Conservation (phyloP, 2,888 invertebrate genomes). For the Pardosa pseudoannulata region DNA sequence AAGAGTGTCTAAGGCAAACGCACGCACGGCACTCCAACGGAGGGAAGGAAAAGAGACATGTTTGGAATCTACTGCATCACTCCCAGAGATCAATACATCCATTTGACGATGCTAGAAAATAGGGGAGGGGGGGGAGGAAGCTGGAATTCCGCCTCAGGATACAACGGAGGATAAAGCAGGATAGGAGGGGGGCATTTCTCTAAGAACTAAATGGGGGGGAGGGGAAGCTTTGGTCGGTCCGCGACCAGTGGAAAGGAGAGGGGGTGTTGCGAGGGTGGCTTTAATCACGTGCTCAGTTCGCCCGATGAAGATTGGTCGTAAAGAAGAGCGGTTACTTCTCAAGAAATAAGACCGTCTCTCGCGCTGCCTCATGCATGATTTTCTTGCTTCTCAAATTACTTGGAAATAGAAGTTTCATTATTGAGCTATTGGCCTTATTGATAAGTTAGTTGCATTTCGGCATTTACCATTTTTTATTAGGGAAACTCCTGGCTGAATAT, state of each 20-base stretch:
- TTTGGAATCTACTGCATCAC: slow-evolving; percentile 52
- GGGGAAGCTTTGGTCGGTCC: slow-evolving; percentile 57
- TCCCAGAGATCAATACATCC: slow-evolving; percentile 65
- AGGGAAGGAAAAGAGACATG: slow-evolving; percentile 55
- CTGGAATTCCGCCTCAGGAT: slow-evolving; percentile 50
- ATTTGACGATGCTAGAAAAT: slow-evolving; percentile 43
- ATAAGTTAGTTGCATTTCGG: not conserved
- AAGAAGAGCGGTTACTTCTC: slow-evolving; percentile 46
- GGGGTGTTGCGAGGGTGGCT: slow-evolving; percentile 32
- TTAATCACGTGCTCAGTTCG: slow-evolving; percentile 66
- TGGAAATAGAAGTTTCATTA: slow-evolving; percentile 29
- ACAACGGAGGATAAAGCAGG: not conserved
- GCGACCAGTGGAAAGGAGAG: slow-evolving; percentile 46
- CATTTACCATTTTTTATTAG: not conserved
- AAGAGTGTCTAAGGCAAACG: slow-evolving; percentile 55
- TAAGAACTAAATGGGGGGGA: slow-evolving; percentile 13
- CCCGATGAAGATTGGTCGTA: slow-evolving; percentile 64
- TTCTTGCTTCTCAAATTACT: slow-evolving; percentile 69
- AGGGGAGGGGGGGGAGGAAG: slow-evolving; percentile 55
- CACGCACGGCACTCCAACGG: slow-evolving; percentile 4
- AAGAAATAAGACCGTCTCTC: slow-evolving; percentile 24
- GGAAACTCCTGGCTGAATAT: too few species aligned
- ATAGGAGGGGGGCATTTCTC: slow-evolving; percentile 20
- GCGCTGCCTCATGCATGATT: slow-evolving; percentile 57
- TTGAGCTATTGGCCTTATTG: not conserved